Evolutionary conservation across 2,888 invertebrate species (phyloP), one percentile per base, ranked within the genome.

Genomic region (Allacma fusca): DNA sequence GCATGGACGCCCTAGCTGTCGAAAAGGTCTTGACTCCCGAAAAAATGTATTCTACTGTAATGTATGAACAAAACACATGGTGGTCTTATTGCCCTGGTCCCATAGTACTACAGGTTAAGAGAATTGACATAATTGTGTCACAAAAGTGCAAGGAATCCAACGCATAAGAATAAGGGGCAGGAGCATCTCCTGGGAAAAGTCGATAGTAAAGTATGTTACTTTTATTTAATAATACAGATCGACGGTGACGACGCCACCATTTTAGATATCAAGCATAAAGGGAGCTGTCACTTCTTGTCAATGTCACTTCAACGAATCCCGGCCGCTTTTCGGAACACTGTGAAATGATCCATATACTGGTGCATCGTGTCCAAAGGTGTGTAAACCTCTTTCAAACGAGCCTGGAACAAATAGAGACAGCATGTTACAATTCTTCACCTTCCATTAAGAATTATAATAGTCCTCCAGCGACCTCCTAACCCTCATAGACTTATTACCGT

Each of bases 271-370:
- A 50, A 50, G 50, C 16, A 50, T 19, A 16, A 50, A 50, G 50
- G 19, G n/a, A 50, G 16, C 4, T 50, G 50, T 50, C 50, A 5
- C 50, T 50, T 16, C 50, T 50, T 50, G 50, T 50, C 50, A 50
- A 16, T n/a, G 50, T 50, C n/a, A 59, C 2, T 70, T 82, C 80
- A 85, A 16, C 85, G 85, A 79, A 89, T 87, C 34, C 91, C 91
- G 0, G 92, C 91, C 0, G 91, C 89, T 86, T 97, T 97, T 77
- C 96, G 90, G 85, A 94, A 95, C 76, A 93, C 91, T 80, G 92
- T 93, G 86, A 97, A 97, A 86, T 97, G 95, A 87, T 97, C 97
- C 85, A 97, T 89, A 86, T 97, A 97, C 86, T 97, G 97, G 84
- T 95, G 94, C 80, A 97, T 92, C 0, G 96, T 96, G 86, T 97